Conservation (phyloP, 23 tunicate species). For the Halocynthia roretzi region DNA sequence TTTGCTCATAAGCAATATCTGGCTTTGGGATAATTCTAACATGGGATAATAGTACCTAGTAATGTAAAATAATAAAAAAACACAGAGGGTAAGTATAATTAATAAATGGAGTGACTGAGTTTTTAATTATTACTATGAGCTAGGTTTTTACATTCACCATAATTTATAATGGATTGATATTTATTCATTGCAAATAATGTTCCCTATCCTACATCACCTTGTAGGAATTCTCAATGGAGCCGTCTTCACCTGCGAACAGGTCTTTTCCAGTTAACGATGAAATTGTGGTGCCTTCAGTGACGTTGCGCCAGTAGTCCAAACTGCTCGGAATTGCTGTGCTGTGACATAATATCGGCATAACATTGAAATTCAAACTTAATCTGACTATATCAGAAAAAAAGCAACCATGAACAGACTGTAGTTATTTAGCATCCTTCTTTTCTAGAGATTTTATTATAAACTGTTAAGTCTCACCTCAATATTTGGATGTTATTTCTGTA, state of each 20-base stretch:
- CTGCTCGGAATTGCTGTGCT: constrained; percentile 1
- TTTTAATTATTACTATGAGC: no score
- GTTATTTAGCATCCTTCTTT: not conserved
- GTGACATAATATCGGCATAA: not conserved
- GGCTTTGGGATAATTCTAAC: no score
- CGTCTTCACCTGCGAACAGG: constrained; percentile 10
- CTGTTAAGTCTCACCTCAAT: not conserved
- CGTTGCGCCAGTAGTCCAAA: constrained; percentile 14
- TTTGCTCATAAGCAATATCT: no score
- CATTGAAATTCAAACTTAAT: not conserved
- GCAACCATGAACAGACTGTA: not conserved
- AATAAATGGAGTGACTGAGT: no score
- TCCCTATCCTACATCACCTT: not conserved
- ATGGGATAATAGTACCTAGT: no score
- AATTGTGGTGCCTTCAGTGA: not conserved
- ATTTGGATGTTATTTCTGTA: not conserved
- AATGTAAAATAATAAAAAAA: no score
- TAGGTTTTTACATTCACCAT: no score
- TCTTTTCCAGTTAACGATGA: not conserved
- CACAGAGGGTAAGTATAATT: no score
- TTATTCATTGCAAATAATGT: no score
- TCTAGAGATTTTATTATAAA: no score
- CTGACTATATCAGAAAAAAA: no score
- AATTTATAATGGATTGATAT: no score
- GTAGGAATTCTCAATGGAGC: not conserved